Conservation (phyloP, 1,140 invertebrate species). For the Aphis craccivora region DNA sequence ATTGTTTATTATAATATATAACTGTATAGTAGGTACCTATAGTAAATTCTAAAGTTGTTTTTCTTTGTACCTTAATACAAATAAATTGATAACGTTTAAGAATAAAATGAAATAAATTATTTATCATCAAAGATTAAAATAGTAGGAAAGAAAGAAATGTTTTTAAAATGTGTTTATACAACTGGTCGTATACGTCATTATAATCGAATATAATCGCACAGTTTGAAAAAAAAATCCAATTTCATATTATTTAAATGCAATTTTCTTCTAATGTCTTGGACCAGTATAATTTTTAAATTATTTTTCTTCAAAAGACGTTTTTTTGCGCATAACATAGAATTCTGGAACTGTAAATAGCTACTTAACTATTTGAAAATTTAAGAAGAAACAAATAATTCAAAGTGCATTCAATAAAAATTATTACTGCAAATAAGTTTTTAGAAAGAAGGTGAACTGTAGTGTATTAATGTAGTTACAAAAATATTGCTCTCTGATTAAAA, state of each 20-base stretch:
- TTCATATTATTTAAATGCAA: neutral
- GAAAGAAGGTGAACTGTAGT: neutral
- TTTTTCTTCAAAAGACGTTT: neutral
- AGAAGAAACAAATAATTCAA: neutral
- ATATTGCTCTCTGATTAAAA: neutral
- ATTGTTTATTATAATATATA: neutral
- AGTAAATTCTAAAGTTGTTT: slow-evolving; percentile 1
- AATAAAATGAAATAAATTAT: neutral
- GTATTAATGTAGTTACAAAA: neutral
- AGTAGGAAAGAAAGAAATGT: neutral
- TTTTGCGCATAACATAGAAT: neutral
- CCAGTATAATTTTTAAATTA: neutral
- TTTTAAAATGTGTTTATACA: neutral
- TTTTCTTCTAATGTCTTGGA: neutral
- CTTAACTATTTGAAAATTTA: neutral
- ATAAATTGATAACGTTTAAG: neutral
- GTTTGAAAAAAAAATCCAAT: neutral
- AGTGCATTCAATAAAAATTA: neutral
- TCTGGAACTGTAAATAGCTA: neutral
- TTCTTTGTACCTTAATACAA: neutral
- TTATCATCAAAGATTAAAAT: neutral
- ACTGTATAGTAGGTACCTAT: neutral
- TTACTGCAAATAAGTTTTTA: neutral
- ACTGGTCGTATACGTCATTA: neutral
- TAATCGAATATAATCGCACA: neutral